A percentile compares a stretch with the other conserved stretches of the same genome.
phyloP scores from a whole-genome alignment of 2,797 vertebrate species.

The Enteromius anoplus region DNA sequence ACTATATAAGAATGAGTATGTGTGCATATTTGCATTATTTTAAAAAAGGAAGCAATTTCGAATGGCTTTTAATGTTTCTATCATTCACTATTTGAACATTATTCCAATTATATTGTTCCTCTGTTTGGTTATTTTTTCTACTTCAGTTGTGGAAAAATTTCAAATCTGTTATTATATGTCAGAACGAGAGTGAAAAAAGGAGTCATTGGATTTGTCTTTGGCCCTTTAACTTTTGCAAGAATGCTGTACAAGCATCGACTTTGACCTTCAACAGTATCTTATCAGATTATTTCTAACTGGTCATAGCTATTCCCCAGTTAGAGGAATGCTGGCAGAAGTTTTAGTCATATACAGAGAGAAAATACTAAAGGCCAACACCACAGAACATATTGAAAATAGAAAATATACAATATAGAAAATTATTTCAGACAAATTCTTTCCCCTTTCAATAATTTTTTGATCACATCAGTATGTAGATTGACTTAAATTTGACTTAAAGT shows the following conservation, averaged over 20 bases:
- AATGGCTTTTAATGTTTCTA: no score
- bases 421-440: background rate
- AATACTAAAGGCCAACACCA: background rate
- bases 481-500: background rate
- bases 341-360: background rate
- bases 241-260: background rate
- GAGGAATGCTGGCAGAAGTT: background rate
- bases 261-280: background rate
- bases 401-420: background rate
- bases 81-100: no score
- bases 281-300: background rate
- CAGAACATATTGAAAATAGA: background rate
- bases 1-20: background rate
- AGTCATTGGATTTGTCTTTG: background rate
- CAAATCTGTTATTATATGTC: background rate
- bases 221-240: background rate
- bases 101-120: no score
- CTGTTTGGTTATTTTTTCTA: no score
- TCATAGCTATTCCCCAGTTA: background rate
- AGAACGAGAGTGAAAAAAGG: no score
- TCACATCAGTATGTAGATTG: background rate
- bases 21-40: no score
- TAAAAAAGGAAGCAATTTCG: no score
- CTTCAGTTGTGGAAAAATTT: background rate
- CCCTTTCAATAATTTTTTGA: background rate